These are phyloP conservation scores for Beris morrisii DNA, from an alignment of 2,888 invertebrate genomes.

Conservation along the genomic window DNA sequence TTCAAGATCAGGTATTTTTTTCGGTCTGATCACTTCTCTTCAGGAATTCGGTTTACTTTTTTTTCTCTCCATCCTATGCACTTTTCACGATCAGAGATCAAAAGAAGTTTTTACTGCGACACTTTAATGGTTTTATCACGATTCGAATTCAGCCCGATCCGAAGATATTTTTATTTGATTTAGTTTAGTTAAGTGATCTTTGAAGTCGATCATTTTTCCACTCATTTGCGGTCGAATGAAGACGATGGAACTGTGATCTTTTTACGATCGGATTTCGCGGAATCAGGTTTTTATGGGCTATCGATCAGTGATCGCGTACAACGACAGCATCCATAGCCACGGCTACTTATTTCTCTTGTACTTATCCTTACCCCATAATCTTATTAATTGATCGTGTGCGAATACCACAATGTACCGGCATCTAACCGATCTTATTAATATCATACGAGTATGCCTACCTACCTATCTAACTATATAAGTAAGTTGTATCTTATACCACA, in stretches of 20 bases:
- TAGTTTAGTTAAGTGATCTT: too few species aligned
- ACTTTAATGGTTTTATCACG: too few species aligned
- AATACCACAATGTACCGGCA: constrained; percentile 35
- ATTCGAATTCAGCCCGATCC: too few species aligned
- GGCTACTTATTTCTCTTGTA: constrained; percentile 10
- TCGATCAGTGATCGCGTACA: not conserved
- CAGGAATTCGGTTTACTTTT: too few species aligned
- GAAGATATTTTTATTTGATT: too few species aligned
- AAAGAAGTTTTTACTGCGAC: too few species aligned
- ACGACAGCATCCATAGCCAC: constrained; percentile 11
- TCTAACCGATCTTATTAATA: constrained; percentile 8
- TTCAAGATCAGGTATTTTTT: constrained; percentile 18
- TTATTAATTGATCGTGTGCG: constrained; percentile 40
- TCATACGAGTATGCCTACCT: too few species aligned
- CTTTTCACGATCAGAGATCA: too few species aligned
- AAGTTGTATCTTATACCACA: constrained; percentile 16
- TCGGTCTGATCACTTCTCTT: not conserved
- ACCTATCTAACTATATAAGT: not conserved
- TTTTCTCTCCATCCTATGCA: too few species aligned
- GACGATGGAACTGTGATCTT: constrained; percentile 9
- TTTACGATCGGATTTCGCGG: constrained; percentile 16
- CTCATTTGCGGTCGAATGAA: constrained; percentile 18
- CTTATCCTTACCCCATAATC: constrained; percentile 25
- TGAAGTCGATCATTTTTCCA: too few species aligned
- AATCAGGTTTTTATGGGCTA: constrained; percentile 13